Conservation (phyloP, 2,888 invertebrate genomes). For the Drosophila formosana region DNA sequence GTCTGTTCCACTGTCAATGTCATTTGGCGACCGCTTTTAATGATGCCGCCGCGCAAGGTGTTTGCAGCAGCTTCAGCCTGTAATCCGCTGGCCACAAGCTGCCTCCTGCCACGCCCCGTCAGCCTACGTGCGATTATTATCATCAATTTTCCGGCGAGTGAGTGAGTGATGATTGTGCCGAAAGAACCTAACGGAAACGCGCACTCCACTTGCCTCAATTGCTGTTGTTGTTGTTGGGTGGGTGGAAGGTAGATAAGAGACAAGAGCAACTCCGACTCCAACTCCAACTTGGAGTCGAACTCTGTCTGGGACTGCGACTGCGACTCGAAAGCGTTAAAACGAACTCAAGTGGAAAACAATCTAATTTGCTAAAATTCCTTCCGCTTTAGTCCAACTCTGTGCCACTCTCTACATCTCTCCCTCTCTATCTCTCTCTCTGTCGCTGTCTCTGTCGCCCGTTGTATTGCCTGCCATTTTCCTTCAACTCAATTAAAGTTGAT, state of each 20-base stretch:
- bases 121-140: conserved; percentile 79
- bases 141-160: conserved; percentile 81
- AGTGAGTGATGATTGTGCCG: conserved; percentile 73
- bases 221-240: conserved; percentile 23
- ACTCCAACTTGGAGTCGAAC: conserved; percentile 26
- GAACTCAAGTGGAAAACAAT: conserved; percentile 85
- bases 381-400: conserved; percentile 47
- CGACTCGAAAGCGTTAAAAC: conserved; percentile 76
- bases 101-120: conserved; percentile 1
- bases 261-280: conserved; percentile 28
- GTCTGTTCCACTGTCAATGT: conserved; percentile 70
- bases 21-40: conserved; percentile 78
- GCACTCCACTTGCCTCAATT: conserved; percentile 11
- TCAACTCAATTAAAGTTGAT: conserved; percentile 80
- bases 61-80: conserved; percentile 57
- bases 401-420: neutral
- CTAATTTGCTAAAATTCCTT: conserved; percentile 83
- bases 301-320: conserved; percentile 27
- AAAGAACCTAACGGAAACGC: conserved; percentile 56
- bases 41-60: conserved; percentile 60
- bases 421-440: neutral
- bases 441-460: conserved; percentile 7
- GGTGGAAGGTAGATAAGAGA: conserved; percentile 18
- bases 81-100: conserved; percentile 50
- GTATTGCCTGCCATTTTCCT: conserved; percentile 55